Evolutionary conservation across 2,797 vertebrate species (phyloP).

Genomic region (Anabas testudineus): DNA sequence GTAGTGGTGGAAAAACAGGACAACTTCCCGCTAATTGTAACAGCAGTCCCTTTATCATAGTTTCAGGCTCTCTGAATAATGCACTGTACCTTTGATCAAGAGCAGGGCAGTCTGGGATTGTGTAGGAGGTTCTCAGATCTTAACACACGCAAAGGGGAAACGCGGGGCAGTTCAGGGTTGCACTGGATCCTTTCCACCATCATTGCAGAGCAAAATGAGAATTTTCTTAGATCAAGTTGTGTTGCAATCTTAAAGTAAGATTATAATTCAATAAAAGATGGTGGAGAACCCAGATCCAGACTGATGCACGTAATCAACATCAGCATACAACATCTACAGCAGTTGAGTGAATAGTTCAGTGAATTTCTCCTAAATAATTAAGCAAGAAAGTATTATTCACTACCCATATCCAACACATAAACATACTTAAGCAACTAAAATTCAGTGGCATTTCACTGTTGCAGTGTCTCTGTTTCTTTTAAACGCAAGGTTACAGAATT

Average conservation of each 20-base stretch:
- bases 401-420: neutral
- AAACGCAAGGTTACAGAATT: slow-evolving; percentile 13
- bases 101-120: slow-evolving; percentile 65
- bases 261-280: slow-evolving; percentile 37
- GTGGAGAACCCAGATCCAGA: slow-evolving; percentile 26
- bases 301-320: slow-evolving; percentile 48
- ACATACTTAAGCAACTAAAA: neutral
- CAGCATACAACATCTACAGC: slow-evolving; percentile 23
- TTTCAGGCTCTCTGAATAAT: slow-evolving; percentile 68
- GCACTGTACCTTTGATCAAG: slow-evolving; percentile 77
- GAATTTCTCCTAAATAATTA: neutral
- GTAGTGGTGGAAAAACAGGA: slow-evolving; percentile 30
- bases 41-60: slow-evolving; percentile 74
- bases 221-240: slow-evolving; percentile 33
- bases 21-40: slow-evolving; percentile 74
- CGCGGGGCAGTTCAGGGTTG: slow-evolving; percentile 33
- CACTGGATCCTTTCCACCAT: slow-evolving; percentile 39
- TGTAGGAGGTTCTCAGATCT: slow-evolving; percentile 63
- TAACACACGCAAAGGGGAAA: slow-evolving; percentile 66
- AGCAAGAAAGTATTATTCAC: neutral
- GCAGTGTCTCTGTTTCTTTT: neutral
- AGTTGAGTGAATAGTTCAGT: slow-evolving; percentile 7
- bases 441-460: neutral
- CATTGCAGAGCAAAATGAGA: slow-evolving; percentile 20
- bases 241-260: slow-evolving; percentile 27